These are phyloP conservation scores for Orchesella cincta DNA, from an alignment of 1,140 invertebrate species.

Conservation along the genomic window DNA sequence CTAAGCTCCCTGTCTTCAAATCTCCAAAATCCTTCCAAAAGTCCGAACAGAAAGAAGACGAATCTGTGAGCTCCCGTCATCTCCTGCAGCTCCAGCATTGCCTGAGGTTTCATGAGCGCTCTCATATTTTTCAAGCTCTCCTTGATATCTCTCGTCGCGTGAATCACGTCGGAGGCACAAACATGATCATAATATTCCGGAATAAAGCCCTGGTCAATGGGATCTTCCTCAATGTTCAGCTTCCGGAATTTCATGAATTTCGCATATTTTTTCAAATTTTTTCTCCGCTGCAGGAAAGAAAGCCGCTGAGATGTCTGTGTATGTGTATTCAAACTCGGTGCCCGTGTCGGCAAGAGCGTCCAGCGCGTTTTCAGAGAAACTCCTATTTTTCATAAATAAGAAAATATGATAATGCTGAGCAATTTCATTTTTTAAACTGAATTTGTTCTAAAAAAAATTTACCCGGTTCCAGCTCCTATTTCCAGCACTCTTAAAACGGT, in stretches of 20 bases:
- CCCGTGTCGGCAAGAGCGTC: background rate
- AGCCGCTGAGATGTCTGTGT: slow-evolving; percentile 39
- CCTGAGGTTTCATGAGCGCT: slow-evolving; percentile 18
- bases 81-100: slow-evolving; percentile 26
- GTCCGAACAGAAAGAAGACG: slow-evolving; percentile 31
- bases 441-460: too few relatives aligned
- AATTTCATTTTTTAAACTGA: too few relatives aligned
- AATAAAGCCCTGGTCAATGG: slow-evolving; percentile 34
- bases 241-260: slow-evolving; percentile 9
- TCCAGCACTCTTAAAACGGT: slow-evolving; percentile 34
- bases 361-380: background rate
- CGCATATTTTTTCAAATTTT: slow-evolving; percentile 8
- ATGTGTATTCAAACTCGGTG: slow-evolving; percentile 32
- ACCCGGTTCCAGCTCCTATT: slow-evolving; percentile 42
- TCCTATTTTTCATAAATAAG: too few relatives aligned
- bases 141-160: slow-evolving; percentile 37
- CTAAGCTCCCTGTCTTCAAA: slow-evolving; percentile 39
- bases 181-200: slow-evolving; percentile 37
- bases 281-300: slow-evolving; percentile 25
- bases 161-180: slow-evolving; percentile 32
- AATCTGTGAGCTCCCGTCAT: background rate
- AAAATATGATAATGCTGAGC: too few relatives aligned
- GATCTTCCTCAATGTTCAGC: slow-evolving; percentile 44
- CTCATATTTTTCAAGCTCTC: slow-evolving; percentile 18
- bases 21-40: slow-evolving; percentile 41